These are phyloP conservation scores for Eulacestoma nigropectus DNA, from an alignment of 2,113 vertebrate species.

Conservation along the genomic window DNA sequence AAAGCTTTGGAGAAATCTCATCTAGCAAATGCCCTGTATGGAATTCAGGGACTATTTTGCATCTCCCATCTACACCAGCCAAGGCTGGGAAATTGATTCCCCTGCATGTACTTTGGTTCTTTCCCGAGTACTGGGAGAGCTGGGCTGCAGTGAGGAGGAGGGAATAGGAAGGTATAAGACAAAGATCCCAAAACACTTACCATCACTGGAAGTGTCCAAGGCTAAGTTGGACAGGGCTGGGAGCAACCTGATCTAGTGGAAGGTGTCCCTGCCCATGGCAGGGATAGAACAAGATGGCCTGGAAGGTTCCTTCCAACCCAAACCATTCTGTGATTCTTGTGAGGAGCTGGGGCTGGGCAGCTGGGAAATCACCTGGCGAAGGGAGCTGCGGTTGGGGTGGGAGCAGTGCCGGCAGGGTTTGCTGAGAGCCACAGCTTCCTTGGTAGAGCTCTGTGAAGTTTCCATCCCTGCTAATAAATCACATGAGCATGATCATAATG, in stretches of 20 bases:
- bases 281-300: not conserved
- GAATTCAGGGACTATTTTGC: not conserved
- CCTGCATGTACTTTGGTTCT: not conserved
- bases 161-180: not conserved
- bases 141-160: not conserved
- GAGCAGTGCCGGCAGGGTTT: not conserved
- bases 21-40: not conserved
- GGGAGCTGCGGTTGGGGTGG: not conserved
- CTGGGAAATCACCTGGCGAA: not conserved
- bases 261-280: not conserved
- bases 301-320: not conserved
- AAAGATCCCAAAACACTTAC: not conserved
- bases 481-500: not conserved
- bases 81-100: not conserved
- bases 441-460: not conserved
- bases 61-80: not conserved
- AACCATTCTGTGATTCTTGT: not conserved
- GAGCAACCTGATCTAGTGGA: not conserved
- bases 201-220: not conserved
- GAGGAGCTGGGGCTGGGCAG: not conserved
- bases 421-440: not conserved
- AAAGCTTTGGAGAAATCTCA: not conserved
- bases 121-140: not conserved
- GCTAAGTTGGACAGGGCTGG: rapidly evolving
- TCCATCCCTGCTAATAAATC: not conserved